phyloP scores from a whole-genome alignment of 2,888 invertebrate species.

The Hyppa rectilinea region DNA sequence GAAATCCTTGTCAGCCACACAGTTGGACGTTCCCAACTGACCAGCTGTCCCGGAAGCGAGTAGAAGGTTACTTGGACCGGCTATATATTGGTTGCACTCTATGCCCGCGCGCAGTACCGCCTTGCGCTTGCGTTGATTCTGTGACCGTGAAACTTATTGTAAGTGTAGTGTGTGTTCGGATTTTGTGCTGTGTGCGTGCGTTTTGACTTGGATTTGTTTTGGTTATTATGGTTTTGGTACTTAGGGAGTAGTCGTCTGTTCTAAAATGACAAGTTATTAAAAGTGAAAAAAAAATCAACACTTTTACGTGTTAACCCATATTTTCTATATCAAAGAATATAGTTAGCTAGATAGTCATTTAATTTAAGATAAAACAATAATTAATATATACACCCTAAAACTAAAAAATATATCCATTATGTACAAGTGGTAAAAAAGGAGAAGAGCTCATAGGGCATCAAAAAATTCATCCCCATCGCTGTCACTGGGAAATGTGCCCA shows the following conservation, averaged over 20 bases:
- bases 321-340: too few species aligned
- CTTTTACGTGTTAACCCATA: too few species aligned
- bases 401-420: too few species aligned
- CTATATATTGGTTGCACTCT: constrained; percentile 80
- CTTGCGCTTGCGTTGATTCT: constrained; percentile 68
- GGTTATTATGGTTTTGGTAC: constrained; percentile 1
- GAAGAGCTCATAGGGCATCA: too few species aligned
- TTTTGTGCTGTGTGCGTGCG: constrained; percentile 39
- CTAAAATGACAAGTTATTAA: background rate
- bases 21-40: constrained; percentile 51
- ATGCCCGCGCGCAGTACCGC: constrained; percentile 83
- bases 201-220: constrained; percentile 26
- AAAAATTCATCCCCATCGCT: too few species aligned
- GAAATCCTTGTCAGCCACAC: constrained; percentile 57
- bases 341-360: too few species aligned
- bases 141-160: constrained; percentile 79
- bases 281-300: background rate
- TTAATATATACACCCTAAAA: too few species aligned
- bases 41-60: constrained; percentile 82
- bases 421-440: too few species aligned
- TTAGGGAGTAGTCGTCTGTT: background rate
- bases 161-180: constrained; percentile 71
- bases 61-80: constrained; percentile 82
- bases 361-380: too few species aligned
- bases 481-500: too few species aligned